Conservation (phyloP, 1,140 invertebrate genomes). For the Ostrea edulis region DNA sequence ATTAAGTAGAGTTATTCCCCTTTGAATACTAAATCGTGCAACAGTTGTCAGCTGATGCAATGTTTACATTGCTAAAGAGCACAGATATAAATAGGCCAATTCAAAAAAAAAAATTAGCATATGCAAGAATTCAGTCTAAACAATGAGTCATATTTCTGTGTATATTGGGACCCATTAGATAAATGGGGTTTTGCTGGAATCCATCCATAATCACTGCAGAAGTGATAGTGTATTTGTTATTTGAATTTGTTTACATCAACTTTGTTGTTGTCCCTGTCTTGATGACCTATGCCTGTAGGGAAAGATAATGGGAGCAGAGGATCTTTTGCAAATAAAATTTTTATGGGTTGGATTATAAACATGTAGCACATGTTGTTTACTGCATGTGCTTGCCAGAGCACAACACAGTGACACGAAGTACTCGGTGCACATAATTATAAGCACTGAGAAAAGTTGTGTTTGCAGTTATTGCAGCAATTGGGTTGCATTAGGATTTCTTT, state of each 20-base stretch:
- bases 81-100: not conserved
- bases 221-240: not conserved
- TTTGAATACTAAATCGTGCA: constrained; percentile 8
- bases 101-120: not conserved
- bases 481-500: too few relatives aligned
- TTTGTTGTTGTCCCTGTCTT: not conserved
- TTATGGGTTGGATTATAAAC: not conserved
- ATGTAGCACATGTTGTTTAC: not conserved
- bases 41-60: constrained; percentile 33
- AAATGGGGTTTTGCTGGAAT: constrained; percentile 21
- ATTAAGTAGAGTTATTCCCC: not conserved
- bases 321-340: constrained; percentile 7
- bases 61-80: constrained; percentile 14
- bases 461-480: too few relatives aligned
- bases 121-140: not conserved
- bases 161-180: not conserved
- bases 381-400: not conserved
- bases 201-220: not conserved
- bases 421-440: not conserved
- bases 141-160: constrained; percentile 10
- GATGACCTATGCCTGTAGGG: not conserved
- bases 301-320: not conserved
- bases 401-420: not conserved
- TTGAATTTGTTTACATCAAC: not conserved
- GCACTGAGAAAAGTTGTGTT: too few relatives aligned